These are phyloP conservation scores for Oscheius sp. DNA, from an alignment of 1,140 invertebrate species.

Conservation along the genomic window DNA sequence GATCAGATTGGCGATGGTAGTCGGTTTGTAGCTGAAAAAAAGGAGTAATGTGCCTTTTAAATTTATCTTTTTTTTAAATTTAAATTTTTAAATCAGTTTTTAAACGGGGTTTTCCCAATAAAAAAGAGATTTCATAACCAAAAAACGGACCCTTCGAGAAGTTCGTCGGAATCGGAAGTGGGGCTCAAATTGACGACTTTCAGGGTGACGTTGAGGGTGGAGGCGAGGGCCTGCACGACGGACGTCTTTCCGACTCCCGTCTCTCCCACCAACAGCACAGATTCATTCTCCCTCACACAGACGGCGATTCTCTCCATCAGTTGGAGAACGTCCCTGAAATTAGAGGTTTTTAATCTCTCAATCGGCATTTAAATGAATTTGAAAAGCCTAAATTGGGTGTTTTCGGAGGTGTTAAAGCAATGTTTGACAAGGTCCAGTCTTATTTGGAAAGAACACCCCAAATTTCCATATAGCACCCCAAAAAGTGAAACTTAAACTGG, in stretches of 20 bases:
- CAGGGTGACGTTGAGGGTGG: conserved; percentile 72
- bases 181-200: conserved; percentile 97
- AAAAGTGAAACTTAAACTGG: no score
- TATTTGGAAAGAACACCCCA: no score
- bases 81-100: not conserved
- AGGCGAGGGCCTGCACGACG: conserved; percentile 86
- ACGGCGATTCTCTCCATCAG: conserved; percentile 72
- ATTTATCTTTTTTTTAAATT: not conserved
- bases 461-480: no score
- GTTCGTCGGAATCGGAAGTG: conserved; percentile 35
- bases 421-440: not conserved
- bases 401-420: conserved; percentile 61
- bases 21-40: conserved; percentile 78
- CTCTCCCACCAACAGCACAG: conserved; percentile 91
- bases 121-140: not conserved
- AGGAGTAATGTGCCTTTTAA: conserved; percentile 37
- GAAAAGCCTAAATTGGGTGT: conserved; percentile 47
- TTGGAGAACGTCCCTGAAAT: conserved; percentile 68
- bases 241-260: conserved; percentile 98
- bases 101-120: not conserved
- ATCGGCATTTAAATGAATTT: not conserved
- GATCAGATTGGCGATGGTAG: conserved; percentile 81
- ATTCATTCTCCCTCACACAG: conserved; percentile 71
- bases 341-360: no score
- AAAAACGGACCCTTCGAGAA: conserved; percentile 79